These are phyloP conservation scores for Sclerurus mexicanus DNA, from an alignment of 2,113 vertebrate species.

Conservation along the genomic window DNA sequence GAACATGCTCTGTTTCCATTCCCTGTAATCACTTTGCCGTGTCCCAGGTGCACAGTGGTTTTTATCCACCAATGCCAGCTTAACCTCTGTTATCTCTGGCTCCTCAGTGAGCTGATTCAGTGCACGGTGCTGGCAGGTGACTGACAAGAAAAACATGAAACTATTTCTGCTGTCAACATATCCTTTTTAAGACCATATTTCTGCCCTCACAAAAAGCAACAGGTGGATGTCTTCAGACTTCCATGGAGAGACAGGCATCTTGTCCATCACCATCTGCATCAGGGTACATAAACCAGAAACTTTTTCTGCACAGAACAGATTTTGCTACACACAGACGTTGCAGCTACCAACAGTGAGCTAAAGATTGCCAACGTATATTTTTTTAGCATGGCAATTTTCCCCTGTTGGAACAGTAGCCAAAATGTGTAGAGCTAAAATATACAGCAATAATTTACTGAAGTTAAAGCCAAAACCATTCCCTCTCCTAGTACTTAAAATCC, in stretches of 20 bases:
- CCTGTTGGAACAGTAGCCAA: not conserved
- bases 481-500: not conserved
- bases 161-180: not conserved
- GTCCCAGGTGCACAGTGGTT: not conserved
- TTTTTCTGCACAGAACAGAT: not conserved
- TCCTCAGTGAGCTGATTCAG: not conserved
- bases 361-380: not conserved
- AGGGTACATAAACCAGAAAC: not conserved
- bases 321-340: not conserved
- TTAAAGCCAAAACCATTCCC: not conserved
- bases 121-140: not conserved
- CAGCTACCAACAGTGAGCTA: not conserved
- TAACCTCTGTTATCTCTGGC: not conserved
- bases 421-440: not conserved
- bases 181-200: not conserved
- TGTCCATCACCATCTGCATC: rapidly evolving
- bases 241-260: not conserved
- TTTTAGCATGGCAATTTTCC: not conserved
- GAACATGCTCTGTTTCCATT: not conserved
- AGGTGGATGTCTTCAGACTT: not conserved
- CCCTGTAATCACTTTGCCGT: not conserved
- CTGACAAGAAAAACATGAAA: not conserved
- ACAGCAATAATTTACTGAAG: not conserved
- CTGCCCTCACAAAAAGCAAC: not conserved
- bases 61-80: not conserved